These are phyloP conservation scores for Sylvicola cinctus DNA, from an alignment of 2,888 invertebrate species.

Conservation along the genomic window DNA sequence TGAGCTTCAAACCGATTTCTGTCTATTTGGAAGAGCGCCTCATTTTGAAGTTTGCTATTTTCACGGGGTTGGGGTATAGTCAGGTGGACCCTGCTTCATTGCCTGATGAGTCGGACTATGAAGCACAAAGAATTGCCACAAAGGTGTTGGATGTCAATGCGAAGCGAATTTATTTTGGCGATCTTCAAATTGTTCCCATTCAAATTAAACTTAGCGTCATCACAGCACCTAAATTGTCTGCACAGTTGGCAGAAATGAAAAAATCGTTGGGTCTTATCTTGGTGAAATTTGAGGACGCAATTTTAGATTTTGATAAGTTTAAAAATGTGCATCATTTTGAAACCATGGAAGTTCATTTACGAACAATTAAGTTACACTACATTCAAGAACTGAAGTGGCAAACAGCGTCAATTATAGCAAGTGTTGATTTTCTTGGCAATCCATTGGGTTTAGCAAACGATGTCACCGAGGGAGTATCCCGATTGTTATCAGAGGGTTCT, in stretches of 20 bases:
- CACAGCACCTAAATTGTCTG: slow-evolving; percentile 64
- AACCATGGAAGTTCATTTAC: slow-evolving; percentile 62
- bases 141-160: slow-evolving; percentile 64
- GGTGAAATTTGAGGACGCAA: slow-evolving; percentile 91
- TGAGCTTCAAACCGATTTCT: slow-evolving; percentile 64
- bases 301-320: slow-evolving; percentile 80
- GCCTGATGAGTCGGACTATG: slow-evolving; percentile 57
- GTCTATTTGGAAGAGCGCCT: slow-evolving; percentile 75
- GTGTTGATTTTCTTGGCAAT: slow-evolving; percentile 95
- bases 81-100: slow-evolving; percentile 40
- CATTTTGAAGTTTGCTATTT: slow-evolving; percentile 47
- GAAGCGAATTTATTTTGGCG: slow-evolving; percentile 71
- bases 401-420: slow-evolving; percentile 84
- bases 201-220: slow-evolving; percentile 76
- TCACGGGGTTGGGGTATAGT: slow-evolving; percentile 35
- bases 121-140: slow-evolving; percentile 56
- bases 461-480: slow-evolving; percentile 85
- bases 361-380: slow-evolving; percentile 70
- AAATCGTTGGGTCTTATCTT: slow-evolving; percentile 69
- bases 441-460: slow-evolving; percentile 91
- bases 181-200: slow-evolving; percentile 54
- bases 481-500: slow-evolving; percentile 80
- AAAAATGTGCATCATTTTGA: slow-evolving; percentile 77
- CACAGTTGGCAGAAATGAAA: slow-evolving; percentile 60
- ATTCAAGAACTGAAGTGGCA: slow-evolving; percentile 86